Evolutionary conservation across 2,888 invertebrate genomes (phyloP).

Genomic region (Sylvicola cinctus): DNA sequence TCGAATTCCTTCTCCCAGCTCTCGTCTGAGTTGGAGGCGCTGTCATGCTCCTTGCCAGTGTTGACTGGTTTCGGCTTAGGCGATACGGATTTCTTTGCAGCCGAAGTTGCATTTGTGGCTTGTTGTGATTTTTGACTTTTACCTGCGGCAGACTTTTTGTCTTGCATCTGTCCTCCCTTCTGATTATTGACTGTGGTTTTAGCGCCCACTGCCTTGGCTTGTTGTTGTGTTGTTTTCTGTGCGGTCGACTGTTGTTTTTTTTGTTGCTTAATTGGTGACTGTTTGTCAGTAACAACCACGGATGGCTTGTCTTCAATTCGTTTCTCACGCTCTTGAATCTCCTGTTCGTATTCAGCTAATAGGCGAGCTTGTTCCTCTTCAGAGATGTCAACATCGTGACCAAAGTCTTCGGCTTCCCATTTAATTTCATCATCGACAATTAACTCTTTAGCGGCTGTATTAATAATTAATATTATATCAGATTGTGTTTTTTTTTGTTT

Average conservation of each 20-base stretch:
- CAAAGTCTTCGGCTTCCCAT: slow-evolving; percentile 41
- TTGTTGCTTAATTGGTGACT: too few relatives aligned
- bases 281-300: too few relatives aligned
- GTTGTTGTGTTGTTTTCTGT: too few relatives aligned
- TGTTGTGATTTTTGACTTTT: slow-evolving; percentile 1
- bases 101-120: slow-evolving; percentile 1
- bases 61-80: slow-evolving; percentile 5
- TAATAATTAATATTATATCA: too few relatives aligned
- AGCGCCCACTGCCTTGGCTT: too few relatives aligned
- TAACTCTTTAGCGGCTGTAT: background rate
- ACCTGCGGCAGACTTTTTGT: background rate
- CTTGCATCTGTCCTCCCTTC: slow-evolving; percentile 1
- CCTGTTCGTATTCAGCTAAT: slow-evolving; percentile 45
- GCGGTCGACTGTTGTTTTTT: too few relatives aligned
- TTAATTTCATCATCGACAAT: slow-evolving; percentile 10
- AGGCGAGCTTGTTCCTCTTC: slow-evolving; percentile 49
- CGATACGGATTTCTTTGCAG: slow-evolving; percentile 7
- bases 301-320: too few relatives aligned
- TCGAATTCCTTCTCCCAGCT: slow-evolving; percentile 42
- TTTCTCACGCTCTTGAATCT: slow-evolving; percentile 23
- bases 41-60: slow-evolving; percentile 6
- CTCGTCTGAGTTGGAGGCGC: slow-evolving; percentile 29
- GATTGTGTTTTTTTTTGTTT: background rate
- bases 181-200: slow-evolving; percentile 2
- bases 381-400: slow-evolving; percentile 40